Base-by-base conservation (phyloP, 2,113 vertebrate genomes). In the Peromyscus leucopus region DNA sequence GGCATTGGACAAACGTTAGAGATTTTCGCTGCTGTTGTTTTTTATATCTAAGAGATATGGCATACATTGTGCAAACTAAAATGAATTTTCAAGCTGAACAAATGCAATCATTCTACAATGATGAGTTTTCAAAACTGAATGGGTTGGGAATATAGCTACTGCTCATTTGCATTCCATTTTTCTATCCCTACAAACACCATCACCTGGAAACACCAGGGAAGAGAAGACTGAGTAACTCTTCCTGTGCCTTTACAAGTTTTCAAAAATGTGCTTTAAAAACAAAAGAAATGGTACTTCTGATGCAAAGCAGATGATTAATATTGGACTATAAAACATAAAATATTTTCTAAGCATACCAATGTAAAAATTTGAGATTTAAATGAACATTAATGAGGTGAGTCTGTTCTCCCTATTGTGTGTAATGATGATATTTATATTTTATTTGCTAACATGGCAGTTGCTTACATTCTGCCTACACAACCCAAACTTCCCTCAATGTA, bases 61-160 rank as follows among this genome's bases (percentile, higher is more conserved):
- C 75, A 85, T 85, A 85, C 48, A 78, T 22, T 24, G 13, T 69
- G 11, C 36, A 67, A 57, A 92, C 15, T 31, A 65, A 75, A 76
- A 69, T 48, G 28, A 91, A 59, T 80, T 95, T 89, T 80, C 39
- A 63, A 78, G 71, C 71, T 93, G 61, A 96, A 59, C 19, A 94
- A 80, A 91, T 57, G 36, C 17, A 91, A 95, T 94, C 6, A 3
- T 11, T 76, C 15, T 84, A n/a, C 7, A 78, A 48, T 7, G 93
- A 63, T 65, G 12, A 61, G 19, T 96, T 97, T 96, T 42, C 79
- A 91, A 82, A 72, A 39, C 48, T 42, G 26, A 74, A 69, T 79
- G 86, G 55, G 0, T 86, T 7, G 3, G 88, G 71, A 78, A 82
- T 93, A 83, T 55, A 69, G 3, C 24, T 67, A 36, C 8, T 79